Evolutionary conservation across 2,888 invertebrate species (phyloP), one percentile per base, ranked within the genome.

Genomic region (Lutraria lutraria): DNA sequence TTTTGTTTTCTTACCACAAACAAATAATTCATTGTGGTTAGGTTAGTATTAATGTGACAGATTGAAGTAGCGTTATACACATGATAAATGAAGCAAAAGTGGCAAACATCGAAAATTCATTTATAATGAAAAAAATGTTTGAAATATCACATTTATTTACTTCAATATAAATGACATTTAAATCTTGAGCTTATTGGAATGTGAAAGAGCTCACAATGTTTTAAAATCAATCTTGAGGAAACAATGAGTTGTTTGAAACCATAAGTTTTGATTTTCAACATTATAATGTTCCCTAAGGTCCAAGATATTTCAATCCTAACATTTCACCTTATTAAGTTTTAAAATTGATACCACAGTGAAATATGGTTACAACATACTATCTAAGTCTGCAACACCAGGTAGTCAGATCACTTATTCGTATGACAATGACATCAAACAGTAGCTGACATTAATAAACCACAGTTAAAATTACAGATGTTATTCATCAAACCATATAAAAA

Each of bases 151-250:
- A 68, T 68, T 68, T 3, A 68, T 68, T 68, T 25, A 25, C 63
- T 25, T n/a, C 63, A 25, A n/a, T 68, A 68, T 68, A 25, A 68
- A 68, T 68, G 63, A 68, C 63, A 25, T 68, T 68, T 68, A n/a
- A 68, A 68, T 68, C 63, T 68, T 25, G 63, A 68, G 25, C n/a
- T 68, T 25, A 68, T 68, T 68, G 63, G 25, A 25, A 25, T 68
- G 63, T 68, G 63, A 68, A 68, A 68, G 63, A 25, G n/a, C 13
- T n/a, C 63, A 68, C 12, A 68, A 68, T 68, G 63, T 68, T 25
- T 25, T 68, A 25, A 3, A 68, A 68, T 68, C 25, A 68, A 68
- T 25, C 63, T 12, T 25, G 13, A 68, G 25, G 63, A 25, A 10
- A 25, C 63, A 68, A 68, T 68, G 8, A 68, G 10, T 68, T 68